Conservation (phyloP, 2,113 vertebrate species). For the Phrynosoma platyrhinos region DNA sequence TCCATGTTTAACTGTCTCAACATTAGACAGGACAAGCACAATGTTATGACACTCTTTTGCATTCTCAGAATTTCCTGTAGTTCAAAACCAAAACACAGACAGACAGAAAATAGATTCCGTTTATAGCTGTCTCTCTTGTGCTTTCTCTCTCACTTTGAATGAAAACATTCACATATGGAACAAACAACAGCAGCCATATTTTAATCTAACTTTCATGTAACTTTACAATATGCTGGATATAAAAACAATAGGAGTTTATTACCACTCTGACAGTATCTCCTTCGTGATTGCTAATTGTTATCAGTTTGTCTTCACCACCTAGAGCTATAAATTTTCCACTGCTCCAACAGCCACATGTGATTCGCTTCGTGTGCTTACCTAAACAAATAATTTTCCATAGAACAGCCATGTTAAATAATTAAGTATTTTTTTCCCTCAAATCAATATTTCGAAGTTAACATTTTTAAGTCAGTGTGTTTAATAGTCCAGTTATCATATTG, state of each 20-base stretch:
- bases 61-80: not conserved
- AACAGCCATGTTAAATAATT: not conserved
- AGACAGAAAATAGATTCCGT: not conserved
- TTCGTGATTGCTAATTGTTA: slow-evolving; percentile 95
- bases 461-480: not conserved
- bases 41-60: not conserved
- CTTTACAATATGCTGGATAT: not conserved
- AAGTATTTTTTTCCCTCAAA: not conserved
- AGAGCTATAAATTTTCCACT: slow-evolving; percentile 92
- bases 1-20: no score
- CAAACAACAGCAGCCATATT: not conserved
- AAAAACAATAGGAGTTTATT: slow-evolving; percentile 42
- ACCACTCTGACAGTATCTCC: slow-evolving; percentile 97
- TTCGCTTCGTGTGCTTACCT: slow-evolving; percentile 96
- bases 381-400: slow-evolving; percentile 58
- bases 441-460: not conserved
- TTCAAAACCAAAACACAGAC: not conserved
- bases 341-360: slow-evolving; percentile 97
- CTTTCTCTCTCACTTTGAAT: not conserved
- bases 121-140: not conserved
- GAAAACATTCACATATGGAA: not conserved
- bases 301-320: slow-evolving; percentile 92
- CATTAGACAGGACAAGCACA: no score
- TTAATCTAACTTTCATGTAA: not conserved
- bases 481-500: not conserved